phyloP scores from a whole-genome alignment of 2,797 vertebrate genomes.

The Manis crassicaudata region DNA sequence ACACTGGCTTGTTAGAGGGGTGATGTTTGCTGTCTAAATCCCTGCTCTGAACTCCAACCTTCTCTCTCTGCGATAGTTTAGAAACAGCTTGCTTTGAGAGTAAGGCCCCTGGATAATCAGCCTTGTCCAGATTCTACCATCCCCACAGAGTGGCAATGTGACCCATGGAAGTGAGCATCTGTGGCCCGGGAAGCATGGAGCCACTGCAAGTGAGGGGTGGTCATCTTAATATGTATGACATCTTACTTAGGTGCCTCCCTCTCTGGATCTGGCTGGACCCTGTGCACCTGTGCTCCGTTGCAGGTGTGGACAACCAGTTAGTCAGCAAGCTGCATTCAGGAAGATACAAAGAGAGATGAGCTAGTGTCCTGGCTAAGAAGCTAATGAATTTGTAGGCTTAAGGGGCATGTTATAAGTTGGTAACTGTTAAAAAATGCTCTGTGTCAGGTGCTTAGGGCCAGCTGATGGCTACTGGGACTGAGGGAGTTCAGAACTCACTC shows the following conservation, averaged over 20 bases:
- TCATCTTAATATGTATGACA: background rate
- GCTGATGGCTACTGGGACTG: background rate
- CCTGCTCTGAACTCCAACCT: background rate
- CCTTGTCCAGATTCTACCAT: background rate
- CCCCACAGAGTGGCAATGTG: background rate
- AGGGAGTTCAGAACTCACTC: background rate
- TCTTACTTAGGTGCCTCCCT: background rate
- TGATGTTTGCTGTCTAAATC: background rate
- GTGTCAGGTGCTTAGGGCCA: background rate
- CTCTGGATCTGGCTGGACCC: background rate
- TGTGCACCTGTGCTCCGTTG: background rate
- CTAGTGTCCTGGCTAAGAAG: background rate
- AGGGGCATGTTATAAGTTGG: background rate
- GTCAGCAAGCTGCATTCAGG: background rate
- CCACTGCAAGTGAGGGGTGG: background rate
- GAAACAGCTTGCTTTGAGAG: background rate
- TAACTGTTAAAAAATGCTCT: background rate
- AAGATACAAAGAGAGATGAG: background rate
- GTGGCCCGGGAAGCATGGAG: background rate
- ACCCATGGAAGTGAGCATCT: background rate
- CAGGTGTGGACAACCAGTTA: background rate
- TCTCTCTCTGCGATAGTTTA: background rate
- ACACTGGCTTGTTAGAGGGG: background rate
- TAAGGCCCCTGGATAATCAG: background rate
- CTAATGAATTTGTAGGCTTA: background rate